Conservation (phyloP, 2,797 vertebrate species). For the Lepilemur ruficaudatus region DNA sequence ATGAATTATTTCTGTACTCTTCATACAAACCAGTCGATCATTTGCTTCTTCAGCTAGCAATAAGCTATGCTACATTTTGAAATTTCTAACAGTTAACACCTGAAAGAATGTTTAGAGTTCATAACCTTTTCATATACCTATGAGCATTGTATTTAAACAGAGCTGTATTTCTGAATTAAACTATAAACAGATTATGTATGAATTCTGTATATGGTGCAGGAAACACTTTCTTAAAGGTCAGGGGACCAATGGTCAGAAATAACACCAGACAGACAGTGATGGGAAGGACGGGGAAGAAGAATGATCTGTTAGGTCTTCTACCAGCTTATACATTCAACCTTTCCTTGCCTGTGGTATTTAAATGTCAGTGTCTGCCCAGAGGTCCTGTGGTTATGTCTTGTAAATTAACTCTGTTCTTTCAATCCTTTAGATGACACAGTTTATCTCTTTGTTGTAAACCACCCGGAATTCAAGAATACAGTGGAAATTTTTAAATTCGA, state of each 20-base stretch:
- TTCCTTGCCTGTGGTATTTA: conserved; percentile 46
- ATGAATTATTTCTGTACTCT: conserved; percentile 39
- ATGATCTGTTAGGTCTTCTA: not conserved
- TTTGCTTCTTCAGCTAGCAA: not conserved
- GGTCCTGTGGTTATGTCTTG: not conserved
- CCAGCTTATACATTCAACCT: conserved; percentile 50
- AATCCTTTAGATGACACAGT: conserved; percentile 77
- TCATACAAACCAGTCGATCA: not conserved
- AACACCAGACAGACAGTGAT: conserved; percentile 32
- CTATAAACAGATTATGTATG: conserved; percentile 50
- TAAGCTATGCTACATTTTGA: conserved; percentile 15
- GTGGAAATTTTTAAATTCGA: conserved; percentile 93
- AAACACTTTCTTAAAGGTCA: conserved; percentile 68
- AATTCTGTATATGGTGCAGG: conserved; percentile 43
- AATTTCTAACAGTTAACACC: conserved; percentile 38
- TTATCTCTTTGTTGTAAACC: conserved; percentile 95
- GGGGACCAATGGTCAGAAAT: conserved; percentile 52
- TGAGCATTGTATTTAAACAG: conserved; percentile 42
- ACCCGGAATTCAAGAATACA: conserved; percentile 90
- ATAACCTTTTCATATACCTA: conserved; percentile 50
- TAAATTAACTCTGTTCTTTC: conserved; percentile 57
- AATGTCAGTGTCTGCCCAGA: conserved; percentile 58
- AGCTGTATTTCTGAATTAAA: conserved; percentile 47
- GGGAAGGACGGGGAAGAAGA: conserved; percentile 24
- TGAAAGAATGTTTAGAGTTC: conserved; percentile 45